Evolutionary conservation across 2,888 invertebrate genomes (phyloP), one percentile per base, ranked within the genome.

Genomic region (Xestoiulus laeticollis): DNA sequence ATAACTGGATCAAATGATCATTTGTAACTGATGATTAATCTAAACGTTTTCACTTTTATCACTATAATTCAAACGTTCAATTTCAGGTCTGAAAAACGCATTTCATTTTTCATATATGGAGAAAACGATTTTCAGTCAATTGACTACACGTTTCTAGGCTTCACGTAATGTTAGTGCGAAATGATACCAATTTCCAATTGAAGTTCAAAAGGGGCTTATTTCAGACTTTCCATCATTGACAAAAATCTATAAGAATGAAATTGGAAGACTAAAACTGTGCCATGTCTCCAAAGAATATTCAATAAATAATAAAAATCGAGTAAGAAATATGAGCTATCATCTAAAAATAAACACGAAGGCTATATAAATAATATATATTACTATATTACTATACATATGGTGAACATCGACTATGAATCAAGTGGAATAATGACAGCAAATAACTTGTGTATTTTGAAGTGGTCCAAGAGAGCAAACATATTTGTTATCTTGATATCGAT

Each of bases 281-380:
- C 26, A 26, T 26, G 26, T 68, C n/a, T n/a, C n/a, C n/a, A n/a
- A n/a, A n/a, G 26, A 59, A 12, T 10, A 1, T 12, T n/a, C 68
- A 68, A 68, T 68, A 68, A 68, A 68, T 68, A 68, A 68, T 68
- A 68, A 68, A 53, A 68, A 6, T 53, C 12, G 26, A 68, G 22
- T 26, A 12, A 68, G 68, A 26, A 26, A 26, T 53, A 68, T 26
- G 26, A 68, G 68, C n/a, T 26, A n/a, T 10, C 8, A 12, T 68
- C 22, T 12, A 68, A 26, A 68, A 68, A 68, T 68, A 68, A 26
- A 22, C 22, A 68, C 68, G 68, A 68, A 68, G 10, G 68, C 68
- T 26, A 22, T 59, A 68, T 68, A 68, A 68, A 68, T 68, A 68
- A 26, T 68, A 68, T 26, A 68, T 68, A 5, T 26, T n/a, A 68